Evolutionary conservation across 2,888 invertebrate species (phyloP).

Genomic region (Dione juno): DNA sequence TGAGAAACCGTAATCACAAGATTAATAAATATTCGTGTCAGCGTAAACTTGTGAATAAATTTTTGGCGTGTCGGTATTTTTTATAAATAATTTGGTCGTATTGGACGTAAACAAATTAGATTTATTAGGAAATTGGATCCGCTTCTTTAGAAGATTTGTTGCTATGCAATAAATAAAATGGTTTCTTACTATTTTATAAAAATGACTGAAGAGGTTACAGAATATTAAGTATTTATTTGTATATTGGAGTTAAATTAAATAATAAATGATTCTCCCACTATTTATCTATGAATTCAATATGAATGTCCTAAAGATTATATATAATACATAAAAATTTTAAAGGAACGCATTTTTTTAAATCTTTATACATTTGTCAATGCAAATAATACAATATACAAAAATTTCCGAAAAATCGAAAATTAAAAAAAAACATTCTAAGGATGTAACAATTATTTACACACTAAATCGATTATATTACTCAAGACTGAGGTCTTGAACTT

Average conservation of each 20-base stretch:
- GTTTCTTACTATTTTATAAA: background rate
- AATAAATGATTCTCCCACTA: no score
- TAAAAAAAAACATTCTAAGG: no score
- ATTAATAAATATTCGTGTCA: conserved; percentile 14
- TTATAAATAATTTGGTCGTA: conserved; percentile 4
- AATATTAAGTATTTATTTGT: background rate
- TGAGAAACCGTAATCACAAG: conserved; percentile 15
- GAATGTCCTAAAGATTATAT: background rate
- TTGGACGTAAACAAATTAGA: conserved; percentile 9
- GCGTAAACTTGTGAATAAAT: conserved; percentile 1
- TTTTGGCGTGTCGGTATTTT: background rate
- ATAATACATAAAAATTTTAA: no score
- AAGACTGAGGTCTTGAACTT: no score
- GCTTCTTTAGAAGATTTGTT: background rate
- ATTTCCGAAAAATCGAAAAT: no score
- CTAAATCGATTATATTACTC: no score
- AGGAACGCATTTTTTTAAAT: no score
- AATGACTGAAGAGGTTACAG: background rate
- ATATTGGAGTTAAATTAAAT: background rate
- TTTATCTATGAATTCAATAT: background rate
- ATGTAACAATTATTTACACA: no score
- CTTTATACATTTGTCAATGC: no score
- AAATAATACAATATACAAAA: no score
- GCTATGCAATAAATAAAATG: background rate
- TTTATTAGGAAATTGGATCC: background rate